Percentiles rank a stretch among this genome's conserved stretches.
Conservation (phyloP, 2,113 vertebrate genomes). For the Brachirus orientalis region DNA sequence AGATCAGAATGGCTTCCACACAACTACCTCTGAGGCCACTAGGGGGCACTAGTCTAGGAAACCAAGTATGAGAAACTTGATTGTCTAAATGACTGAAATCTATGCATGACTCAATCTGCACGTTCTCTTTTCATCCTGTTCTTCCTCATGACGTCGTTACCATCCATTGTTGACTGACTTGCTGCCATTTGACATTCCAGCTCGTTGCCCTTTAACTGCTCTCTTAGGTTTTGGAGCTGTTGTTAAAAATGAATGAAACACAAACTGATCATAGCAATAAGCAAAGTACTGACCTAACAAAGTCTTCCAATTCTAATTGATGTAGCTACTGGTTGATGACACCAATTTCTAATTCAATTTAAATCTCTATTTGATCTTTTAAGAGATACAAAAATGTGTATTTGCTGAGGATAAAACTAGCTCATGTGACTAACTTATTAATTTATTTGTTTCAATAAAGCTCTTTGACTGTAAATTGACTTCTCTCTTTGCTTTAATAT, state of each 20-base stretch:
- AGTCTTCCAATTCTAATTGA: constrained; percentile 74
- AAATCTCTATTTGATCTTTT: constrained; percentile 68
- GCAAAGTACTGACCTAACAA: constrained; percentile 50
- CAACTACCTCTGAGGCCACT: constrained; percentile 79
- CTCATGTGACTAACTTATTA: constrained; percentile 95
- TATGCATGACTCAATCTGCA: constrained; percentile 82
- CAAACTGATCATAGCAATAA: constrained; percentile 76
- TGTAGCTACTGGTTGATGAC: constrained; percentile 50
- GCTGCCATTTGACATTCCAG: constrained; percentile 79
- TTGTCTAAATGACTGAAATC: constrained; percentile 72
- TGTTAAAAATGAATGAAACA: constrained; percentile 53
- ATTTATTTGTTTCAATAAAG: constrained; percentile 96
- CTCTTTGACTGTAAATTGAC: constrained; percentile 82
- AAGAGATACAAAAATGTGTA: constrained; percentile 51
- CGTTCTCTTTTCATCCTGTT: constrained; percentile 62
- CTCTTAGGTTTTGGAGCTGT: constrained; percentile 60
- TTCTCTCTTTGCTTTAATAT: constrained; percentile 19
- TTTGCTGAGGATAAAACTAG: constrained; percentile 76
- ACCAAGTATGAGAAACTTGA: constrained; percentile 50
- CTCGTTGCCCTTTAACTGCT: constrained; percentile 63
- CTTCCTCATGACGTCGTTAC: constrained; percentile 34
- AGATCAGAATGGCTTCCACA: constrained; percentile 70
- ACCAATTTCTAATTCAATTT: constrained; percentile 65
- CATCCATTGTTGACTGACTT: constrained; percentile 64
- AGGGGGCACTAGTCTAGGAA: constrained; percentile 71